Conservation (phyloP, 2,113 vertebrate genomes). For the Helogale parvula region DNA sequence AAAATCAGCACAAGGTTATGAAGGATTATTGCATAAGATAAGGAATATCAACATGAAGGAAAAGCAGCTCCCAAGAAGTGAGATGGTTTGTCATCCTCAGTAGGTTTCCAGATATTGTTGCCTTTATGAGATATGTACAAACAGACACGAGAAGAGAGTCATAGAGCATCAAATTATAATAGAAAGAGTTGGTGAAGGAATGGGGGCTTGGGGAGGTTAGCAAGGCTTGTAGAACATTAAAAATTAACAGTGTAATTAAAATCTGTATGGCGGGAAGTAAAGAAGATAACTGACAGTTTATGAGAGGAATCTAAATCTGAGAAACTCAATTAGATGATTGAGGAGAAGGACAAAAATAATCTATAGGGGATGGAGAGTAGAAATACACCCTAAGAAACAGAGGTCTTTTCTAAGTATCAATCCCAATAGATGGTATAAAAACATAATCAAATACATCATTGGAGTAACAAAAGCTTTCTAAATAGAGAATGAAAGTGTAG, state of each 20-base stretch:
- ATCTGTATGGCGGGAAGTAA: neutral
- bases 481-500: neutral
- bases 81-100: neutral
- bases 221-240: neutral
- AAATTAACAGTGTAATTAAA: neutral
- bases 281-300: neutral
- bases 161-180: neutral
- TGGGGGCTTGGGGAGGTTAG: neutral
- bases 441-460: neutral
- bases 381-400: neutral
- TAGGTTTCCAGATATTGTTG: neutral
- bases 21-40: neutral
- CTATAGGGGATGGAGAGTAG: neutral
- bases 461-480: neutral
- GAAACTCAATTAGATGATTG: neutral
- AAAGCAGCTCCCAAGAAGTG: neutral
- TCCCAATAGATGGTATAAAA: neutral
- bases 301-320: neutral
- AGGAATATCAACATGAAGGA: neutral
- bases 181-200: neutral
- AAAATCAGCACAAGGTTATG: neutral
- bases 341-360: neutral
- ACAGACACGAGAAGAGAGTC: neutral
- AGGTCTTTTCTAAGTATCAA: neutral
- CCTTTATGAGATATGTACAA: neutral